Conservation (phyloP, 30 jellyfish, hydroid and myxozoan species). For the Chironex yamaguchii region DNA sequence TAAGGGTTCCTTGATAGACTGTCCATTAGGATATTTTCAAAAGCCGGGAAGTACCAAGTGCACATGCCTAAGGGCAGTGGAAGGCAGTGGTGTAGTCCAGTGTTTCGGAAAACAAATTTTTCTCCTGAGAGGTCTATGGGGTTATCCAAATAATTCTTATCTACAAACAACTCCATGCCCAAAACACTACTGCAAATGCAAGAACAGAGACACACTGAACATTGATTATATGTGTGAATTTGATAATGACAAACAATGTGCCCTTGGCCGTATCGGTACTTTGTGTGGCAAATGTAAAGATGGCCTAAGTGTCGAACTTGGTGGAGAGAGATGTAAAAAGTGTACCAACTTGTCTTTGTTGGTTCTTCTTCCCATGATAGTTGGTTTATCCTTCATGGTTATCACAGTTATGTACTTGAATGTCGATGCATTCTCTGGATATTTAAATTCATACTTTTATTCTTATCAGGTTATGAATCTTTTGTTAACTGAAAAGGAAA, state of each 20-base stretch:
- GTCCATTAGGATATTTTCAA: conserved; percentile 84
- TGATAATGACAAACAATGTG: conserved; percentile 43
- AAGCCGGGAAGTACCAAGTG: conserved; percentile 32
- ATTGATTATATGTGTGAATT: conserved; percentile 63
- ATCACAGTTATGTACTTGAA: conserved; percentile 77
- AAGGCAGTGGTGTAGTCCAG: conserved; percentile 76
- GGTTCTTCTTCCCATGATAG: conserved; percentile 62
- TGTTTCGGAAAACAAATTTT: conserved; percentile 45
- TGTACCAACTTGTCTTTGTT: conserved; percentile 60
- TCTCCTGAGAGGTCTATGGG: conserved; percentile 67
- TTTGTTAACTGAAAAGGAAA: conserved; percentile 61
- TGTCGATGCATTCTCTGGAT: conserved; percentile 93
- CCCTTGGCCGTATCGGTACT: conserved; percentile 63
- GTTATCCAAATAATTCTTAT: background rate
- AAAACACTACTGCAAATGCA: conserved; percentile 74
- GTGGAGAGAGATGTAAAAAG: conserved; percentile 74
- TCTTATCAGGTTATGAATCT: conserved; percentile 78
- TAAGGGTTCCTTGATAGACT: conserved; percentile 16
- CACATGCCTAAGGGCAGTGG: conserved; percentile 55
- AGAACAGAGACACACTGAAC: background rate
- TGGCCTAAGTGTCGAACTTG: conserved; percentile 78
- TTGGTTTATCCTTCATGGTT: conserved; percentile 58
- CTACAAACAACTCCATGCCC: conserved; percentile 76
- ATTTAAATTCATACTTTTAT: conserved; percentile 83
- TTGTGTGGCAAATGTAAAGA: conserved; percentile 81